Conservation (phyloP, 2,113 vertebrate genomes). For the Nibea coibor region DNA sequence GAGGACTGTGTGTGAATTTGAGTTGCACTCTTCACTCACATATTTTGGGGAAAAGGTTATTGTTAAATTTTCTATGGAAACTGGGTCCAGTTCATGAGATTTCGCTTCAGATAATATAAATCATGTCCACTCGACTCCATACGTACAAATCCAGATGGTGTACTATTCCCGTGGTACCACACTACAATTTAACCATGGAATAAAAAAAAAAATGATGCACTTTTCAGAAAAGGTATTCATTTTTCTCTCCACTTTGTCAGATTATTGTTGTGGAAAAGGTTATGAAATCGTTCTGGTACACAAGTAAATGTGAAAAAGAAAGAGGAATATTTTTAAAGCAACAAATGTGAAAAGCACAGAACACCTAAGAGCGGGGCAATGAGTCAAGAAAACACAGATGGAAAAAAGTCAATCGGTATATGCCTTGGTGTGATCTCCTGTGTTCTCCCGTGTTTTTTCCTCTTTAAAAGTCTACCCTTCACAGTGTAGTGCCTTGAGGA, state of each 20-base stretch:
- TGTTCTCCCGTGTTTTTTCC: conserved; percentile 57
- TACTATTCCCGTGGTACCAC: conserved; percentile 12
- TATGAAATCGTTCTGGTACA: conserved; percentile 56
- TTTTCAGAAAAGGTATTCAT: conserved; percentile 20
- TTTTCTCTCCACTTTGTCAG: conserved; percentile 36
- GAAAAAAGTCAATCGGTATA: conserved; percentile 66
- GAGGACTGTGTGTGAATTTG: not conserved
- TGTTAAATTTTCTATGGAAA: conserved; percentile 16
- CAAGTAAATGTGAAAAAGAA: conserved; percentile 51
- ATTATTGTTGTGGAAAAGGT: conserved; percentile 40
- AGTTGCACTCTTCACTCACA: not conserved
- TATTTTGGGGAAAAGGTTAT: not conserved
- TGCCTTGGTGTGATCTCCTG: conserved; percentile 63
- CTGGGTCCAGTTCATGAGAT: conserved; percentile 1
- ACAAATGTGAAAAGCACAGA: conserved; percentile 63
- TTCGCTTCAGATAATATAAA: conserved; percentile 34
- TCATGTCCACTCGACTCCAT: conserved; percentile 13
- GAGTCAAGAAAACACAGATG: conserved; percentile 74
- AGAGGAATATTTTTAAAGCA: conserved; percentile 60
- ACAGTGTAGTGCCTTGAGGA: conserved; percentile 70
- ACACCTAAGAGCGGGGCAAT: conserved; percentile 68
- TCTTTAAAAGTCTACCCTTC: conserved; percentile 67
- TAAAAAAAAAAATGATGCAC: conserved; percentile 11
- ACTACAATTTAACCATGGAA: conserved; percentile 30
- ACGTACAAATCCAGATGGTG: conserved; percentile 47